phyloP scores from a whole-genome alignment of 2,797 vertebrate species.

The Dendrocincla fuliginosa region DNA sequence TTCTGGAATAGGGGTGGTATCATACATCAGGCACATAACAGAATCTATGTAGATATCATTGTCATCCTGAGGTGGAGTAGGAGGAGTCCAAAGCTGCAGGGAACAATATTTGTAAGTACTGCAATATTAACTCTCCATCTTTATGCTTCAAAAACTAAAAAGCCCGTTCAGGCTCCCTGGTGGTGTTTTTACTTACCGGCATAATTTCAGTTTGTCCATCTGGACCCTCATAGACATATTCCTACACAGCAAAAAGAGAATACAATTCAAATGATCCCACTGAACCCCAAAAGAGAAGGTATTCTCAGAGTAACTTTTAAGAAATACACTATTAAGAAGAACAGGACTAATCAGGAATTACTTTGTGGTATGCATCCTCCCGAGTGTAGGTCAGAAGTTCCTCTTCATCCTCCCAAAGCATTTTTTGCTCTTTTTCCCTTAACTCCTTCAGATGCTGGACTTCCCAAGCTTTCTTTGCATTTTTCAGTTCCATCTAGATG shows the following conservation, averaged over 20 bases:
- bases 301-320: neutral
- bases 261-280: neutral
- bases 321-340: neutral
- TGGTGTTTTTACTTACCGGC: slow-evolving; percentile 82
- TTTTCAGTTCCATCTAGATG: slow-evolving; percentile 79
- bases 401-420: slow-evolving; percentile 84
- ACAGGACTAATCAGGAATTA: slow-evolving; percentile 43
- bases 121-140: neutral
- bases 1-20: slow-evolving; percentile 88
- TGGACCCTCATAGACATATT: slow-evolving; percentile 90
- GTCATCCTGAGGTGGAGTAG: slow-evolving; percentile 93
- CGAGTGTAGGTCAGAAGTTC: slow-evolving; percentile 92
- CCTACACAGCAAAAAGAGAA: slow-evolving; percentile 74
- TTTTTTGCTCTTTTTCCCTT: slow-evolving; percentile 82
- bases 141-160: neutral
- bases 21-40: slow-evolving; percentile 94
- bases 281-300: neutral
- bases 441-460: slow-evolving; percentile 83
- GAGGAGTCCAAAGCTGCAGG: slow-evolving; percentile 90
- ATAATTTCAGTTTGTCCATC: slow-evolving; percentile 93
- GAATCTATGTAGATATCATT: slow-evolving; percentile 94
- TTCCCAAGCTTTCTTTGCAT: slow-evolving; percentile 87
- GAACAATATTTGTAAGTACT: neutral
- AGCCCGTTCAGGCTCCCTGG: neutral
- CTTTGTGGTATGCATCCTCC: slow-evolving; percentile 94